Evolutionary conservation across 1,140 invertebrate species (phyloP), one percentile per base, ranked within the genome.

Genomic region (Lordiphosa mommai): DNA sequence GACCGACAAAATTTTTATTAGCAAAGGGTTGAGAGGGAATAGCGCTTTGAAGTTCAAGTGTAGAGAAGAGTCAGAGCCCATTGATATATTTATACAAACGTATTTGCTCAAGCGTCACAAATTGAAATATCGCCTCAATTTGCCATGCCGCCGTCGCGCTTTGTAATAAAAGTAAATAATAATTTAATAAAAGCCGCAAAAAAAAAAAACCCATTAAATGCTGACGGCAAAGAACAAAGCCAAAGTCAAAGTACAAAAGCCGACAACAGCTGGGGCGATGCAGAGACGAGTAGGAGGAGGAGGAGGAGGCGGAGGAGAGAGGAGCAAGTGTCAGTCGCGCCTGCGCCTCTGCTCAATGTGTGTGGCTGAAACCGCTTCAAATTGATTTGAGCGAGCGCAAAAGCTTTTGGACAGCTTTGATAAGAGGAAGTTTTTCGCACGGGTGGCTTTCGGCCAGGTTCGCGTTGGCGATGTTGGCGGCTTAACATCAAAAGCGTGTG

Each of bases 121-220:
- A 80, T 80, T 80, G 77, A 80, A 80, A 80, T 84, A 80, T 80
- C 71, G 73, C 77, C 84, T 76, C 66, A 84, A 84, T 80, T 80
- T 80, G 74, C 77, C 66, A 71, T 80, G 74, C 74, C 53, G 77
- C 77, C 76, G 77, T 61, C 66, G 61, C 77, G 76, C 71, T 80
- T 80, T 80, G 77, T 80, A 80, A 80, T 80, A 80, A 80, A 80
- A 80, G 77, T 80, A 80, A 80, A 80, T 80, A 80, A 80, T 80
- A 80, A 80, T 80, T 80, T 80, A 80, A 84, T 80, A 80, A 80
- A 80, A 82, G 64, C 61, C 56, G 61, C 66, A 69, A 69, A 46
- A 46, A 44, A 44, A 44, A 29, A 10, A 20, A 17, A 40, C 3
- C 71, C 71, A 82, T 84, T 80, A 71, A 84, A 76, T 48, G 77